phyloP scores from a whole-genome alignment of 2,113 vertebrate species.

The Cryptotis parvus region DNA sequence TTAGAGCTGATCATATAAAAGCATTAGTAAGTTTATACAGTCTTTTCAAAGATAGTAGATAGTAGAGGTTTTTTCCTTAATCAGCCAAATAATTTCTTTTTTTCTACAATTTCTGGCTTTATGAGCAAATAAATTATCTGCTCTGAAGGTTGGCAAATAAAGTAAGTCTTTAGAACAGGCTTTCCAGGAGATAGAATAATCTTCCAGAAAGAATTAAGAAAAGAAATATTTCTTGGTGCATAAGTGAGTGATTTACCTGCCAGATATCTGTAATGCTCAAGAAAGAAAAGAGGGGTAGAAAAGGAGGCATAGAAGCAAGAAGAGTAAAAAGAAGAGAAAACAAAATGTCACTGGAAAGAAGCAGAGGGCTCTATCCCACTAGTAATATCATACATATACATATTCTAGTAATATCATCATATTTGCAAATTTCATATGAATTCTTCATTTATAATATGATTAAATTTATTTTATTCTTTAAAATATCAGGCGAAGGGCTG shows the following conservation, averaged over 20 bases:
- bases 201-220: constrained; percentile 24
- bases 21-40: not conserved
- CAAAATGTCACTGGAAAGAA: not conserved
- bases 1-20: constrained; percentile 48
- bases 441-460: not conserved
- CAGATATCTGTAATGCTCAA: constrained; percentile 17
- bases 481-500: not conserved
- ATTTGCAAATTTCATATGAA: no score
- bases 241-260: constrained; percentile 16
- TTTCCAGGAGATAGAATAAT: constrained; percentile 14
- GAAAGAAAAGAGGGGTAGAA: not conserved
- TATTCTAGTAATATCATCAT: no score
- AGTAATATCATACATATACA: not conserved
- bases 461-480: constrained; percentile 23
- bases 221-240: not conserved
- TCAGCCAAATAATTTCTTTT: constrained; percentile 14
- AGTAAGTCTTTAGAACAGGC: constrained; percentile 37
- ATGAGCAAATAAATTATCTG: not conserved
- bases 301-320: not conserved
- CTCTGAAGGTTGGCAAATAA: constrained; percentile 21
- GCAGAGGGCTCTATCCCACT: not conserved
- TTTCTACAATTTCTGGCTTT: constrained; percentile 30
- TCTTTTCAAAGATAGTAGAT: constrained; percentile 32
- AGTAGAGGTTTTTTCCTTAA: constrained; percentile 9
- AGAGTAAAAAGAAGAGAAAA: not conserved